A percentile compares a stretch with the other conserved stretches of the same genome.
These are phyloP conservation scores for Mayetiola destructor DNA, from an alignment of 2,888 invertebrate genomes.

Conservation along the genomic window DNA sequence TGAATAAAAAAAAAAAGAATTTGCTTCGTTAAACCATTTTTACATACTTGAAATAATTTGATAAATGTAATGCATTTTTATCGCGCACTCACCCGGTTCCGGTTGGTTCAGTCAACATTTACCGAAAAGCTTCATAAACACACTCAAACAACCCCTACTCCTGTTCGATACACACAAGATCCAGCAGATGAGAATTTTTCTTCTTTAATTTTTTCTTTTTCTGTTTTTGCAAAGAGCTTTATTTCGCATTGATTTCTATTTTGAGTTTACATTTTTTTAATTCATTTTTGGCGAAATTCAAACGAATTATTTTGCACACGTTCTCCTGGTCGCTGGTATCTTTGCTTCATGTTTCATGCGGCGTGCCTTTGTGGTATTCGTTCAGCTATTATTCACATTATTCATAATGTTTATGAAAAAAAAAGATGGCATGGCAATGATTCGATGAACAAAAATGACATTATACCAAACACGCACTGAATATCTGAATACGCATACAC, in stretches of 20 bases:
- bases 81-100: conserved; percentile 12
- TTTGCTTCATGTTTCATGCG: neutral
- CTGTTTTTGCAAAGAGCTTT: neutral
- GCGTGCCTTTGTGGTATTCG: neutral
- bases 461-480: too few relatives aligned
- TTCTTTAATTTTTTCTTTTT: too few relatives aligned
- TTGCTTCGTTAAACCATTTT: conserved; percentile 1
- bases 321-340: neutral
- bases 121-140: neutral
- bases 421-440: too few relatives aligned
- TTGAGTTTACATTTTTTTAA: neutral
- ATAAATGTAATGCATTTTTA: conserved; percentile 14
- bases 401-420: conserved; percentile 5
- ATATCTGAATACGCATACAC: too few relatives aligned
- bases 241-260: conserved; percentile 7
- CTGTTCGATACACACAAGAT: too few relatives aligned
- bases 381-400: neutral
- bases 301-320: neutral
- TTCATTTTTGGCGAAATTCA: neutral
- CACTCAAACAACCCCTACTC: too few relatives aligned
- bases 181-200: too few relatives aligned
- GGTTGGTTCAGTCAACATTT: neutral
- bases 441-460: too few relatives aligned
- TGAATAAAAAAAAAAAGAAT: neutral
- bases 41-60: conserved; percentile 16